Evolutionary conservation across 2,113 vertebrate species (phyloP).

Genomic region (Oncorhynchus nerka): DNA sequence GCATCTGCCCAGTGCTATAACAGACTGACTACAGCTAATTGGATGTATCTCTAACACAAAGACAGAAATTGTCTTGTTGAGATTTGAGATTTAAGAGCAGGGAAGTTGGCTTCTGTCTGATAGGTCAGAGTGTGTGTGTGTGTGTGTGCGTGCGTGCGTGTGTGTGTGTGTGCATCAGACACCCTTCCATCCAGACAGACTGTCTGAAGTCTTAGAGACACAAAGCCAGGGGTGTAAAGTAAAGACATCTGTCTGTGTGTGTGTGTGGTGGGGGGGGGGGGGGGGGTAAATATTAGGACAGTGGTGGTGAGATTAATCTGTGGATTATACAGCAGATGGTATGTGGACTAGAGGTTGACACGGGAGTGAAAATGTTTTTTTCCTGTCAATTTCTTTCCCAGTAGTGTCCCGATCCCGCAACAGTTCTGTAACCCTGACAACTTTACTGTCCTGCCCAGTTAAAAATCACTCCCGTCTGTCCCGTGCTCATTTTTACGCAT

Average conservation of each 20-base stretch:
- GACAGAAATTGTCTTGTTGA: conserved; percentile 51
- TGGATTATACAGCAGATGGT: conserved; percentile 44
- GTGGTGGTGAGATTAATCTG: conserved; percentile 1
- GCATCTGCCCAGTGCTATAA: conserved; percentile 58
- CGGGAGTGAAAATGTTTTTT: too few species aligned
- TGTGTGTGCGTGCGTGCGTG: conserved; percentile 6
- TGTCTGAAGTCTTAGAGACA: not conserved
- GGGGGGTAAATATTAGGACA: conserved; percentile 33
- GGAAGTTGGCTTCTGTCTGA: not conserved
- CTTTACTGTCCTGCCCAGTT: too few species aligned
- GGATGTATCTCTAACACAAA: conserved; percentile 48
- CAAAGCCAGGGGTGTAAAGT: too few species aligned
- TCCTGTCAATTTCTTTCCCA: too few species aligned
- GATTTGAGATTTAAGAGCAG: conserved; percentile 56
- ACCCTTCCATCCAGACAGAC: conserved; percentile 13
- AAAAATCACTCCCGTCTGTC: too few species aligned
- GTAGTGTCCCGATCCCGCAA: too few species aligned
- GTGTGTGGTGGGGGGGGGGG: not conserved
- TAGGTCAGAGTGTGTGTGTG: not conserved
- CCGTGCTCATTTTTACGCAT: too few species aligned
- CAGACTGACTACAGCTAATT: conserved; percentile 49
- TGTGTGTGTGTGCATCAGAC: too few species aligned
- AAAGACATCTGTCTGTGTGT: conserved; percentile 4
- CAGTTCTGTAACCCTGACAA: too few species aligned
- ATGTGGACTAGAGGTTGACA: conserved; percentile 2